Percentiles rank a stretch among this genome's conserved stretches.
phyloP scores from a whole-genome alignment of 2,113 vertebrate genomes.

The Malurus melanocephalus region DNA sequence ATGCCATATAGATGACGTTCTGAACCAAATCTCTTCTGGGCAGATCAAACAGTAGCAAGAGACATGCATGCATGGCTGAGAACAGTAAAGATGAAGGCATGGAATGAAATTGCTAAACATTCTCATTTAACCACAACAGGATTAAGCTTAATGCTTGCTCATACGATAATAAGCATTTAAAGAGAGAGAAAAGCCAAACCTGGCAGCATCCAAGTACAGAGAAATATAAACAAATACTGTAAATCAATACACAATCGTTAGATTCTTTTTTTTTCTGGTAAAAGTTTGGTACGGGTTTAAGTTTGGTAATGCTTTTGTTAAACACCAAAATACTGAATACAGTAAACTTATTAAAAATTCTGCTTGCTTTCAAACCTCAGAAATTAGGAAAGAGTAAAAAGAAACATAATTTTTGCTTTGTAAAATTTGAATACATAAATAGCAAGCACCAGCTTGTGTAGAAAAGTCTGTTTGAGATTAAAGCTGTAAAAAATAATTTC shows the following conservation, averaged over 20 bases:
- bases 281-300: not conserved
- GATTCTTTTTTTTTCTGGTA: not conserved
- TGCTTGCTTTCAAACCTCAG: not conserved
- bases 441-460: not conserved
- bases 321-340: not conserved
- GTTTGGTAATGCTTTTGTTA: not conserved
- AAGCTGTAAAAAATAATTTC: not conserved
- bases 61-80: not conserved
- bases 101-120: not conserved
- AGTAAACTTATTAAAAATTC: not conserved
- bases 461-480: not conserved
- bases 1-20: not conserved
- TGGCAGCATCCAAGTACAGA: not conserved
- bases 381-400: not conserved
- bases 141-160: not conserved
- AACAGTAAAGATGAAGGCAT: not conserved
- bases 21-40: not conserved
- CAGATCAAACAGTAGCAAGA: constrained; percentile 1
- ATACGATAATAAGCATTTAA: not conserved
- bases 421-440: not conserved
- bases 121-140: constrained; percentile 3
- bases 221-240: not conserved
- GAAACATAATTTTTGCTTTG: not conserved
- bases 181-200: not conserved
- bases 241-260: not conserved